phyloP scores from a whole-genome alignment of 2,797 vertebrate species.

The Corythornis leucogaster region DNA sequence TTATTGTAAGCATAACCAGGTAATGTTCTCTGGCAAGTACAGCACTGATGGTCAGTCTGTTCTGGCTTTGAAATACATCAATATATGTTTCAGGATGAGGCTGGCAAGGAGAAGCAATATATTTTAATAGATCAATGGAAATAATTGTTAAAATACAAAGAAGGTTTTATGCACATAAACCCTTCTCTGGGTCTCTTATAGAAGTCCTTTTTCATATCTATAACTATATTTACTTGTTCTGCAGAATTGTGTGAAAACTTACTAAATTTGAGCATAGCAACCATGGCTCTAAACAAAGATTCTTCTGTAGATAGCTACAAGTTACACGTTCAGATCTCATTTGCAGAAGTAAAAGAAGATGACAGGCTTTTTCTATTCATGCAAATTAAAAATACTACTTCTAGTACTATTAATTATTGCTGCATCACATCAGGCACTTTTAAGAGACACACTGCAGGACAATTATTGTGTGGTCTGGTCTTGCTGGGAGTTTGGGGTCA shows the following conservation, averaged over 20 bases:
- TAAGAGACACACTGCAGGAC: not conserved
- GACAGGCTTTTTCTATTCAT: not conserved
- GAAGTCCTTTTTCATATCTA: not conserved
- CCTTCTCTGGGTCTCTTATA: not conserved
- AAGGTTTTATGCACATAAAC: not conserved
- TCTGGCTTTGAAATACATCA: not conserved
- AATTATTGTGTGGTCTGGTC: slow-evolving; percentile 21
- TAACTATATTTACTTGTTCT: slow-evolving; percentile 13
- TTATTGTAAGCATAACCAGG: not conserved
- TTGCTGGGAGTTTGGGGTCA: slow-evolving; percentile 38
- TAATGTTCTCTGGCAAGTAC: not conserved
- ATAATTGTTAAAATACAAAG: not conserved
- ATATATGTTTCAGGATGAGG: not conserved
- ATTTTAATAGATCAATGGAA: not conserved
- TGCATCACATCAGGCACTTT: not conserved
- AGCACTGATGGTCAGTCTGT: not conserved
- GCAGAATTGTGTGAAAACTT: slow-evolving; percentile 9
- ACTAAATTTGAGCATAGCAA: slow-evolving; percentile 34
- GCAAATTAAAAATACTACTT: not conserved
- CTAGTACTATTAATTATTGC: slow-evolving; percentile 15
- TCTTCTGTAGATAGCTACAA: not conserved
- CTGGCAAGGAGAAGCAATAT: not conserved
- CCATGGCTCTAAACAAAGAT: slow-evolving; percentile 4
- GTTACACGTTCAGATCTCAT: not conserved
- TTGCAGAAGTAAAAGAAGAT: slow-evolving; percentile 19